A percentile compares a stretch with the other conserved stretches of the same genome.
phyloP scores from a whole-genome alignment of 2,113 vertebrate species.

The Coregonus clupeaformis region DNA sequence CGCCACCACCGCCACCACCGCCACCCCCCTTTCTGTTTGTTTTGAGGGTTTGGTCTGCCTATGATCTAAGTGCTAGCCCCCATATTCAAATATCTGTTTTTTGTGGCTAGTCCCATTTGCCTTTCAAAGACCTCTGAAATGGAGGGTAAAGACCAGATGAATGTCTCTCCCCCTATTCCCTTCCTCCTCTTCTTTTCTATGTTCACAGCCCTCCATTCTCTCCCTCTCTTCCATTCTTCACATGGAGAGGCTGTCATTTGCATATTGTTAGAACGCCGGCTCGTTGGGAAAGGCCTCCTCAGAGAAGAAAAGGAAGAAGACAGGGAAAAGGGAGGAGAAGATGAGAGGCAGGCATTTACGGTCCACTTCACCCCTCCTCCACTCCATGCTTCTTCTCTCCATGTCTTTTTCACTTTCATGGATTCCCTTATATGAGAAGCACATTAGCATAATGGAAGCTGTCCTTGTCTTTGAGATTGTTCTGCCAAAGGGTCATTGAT shows the following conservation, averaged over 20 bases:
- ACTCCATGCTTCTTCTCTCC: background rate
- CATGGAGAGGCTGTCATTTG: slow-evolving; percentile 38
- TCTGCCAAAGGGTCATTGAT: background rate
- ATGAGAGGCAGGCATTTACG: background rate
- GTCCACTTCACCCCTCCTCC: background rate
- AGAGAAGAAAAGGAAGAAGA: background rate
- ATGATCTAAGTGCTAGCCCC: slow-evolving; percentile 8
- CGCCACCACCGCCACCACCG: too few species aligned
- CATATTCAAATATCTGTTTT: slow-evolving; percentile 17
- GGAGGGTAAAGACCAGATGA: slow-evolving; percentile 26
- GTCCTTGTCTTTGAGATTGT: background rate
- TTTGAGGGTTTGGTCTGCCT: slow-evolving; percentile 27
- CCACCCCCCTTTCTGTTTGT: slow-evolving; percentile 4
- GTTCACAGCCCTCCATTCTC: background rate
- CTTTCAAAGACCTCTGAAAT: slow-evolving; percentile 31
- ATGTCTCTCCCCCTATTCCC: background rate
- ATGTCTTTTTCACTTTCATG: background rate
- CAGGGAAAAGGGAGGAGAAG: background rate
- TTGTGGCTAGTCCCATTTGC: slow-evolving; percentile 27
- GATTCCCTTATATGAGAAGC: background rate
- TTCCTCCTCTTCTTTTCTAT: background rate
- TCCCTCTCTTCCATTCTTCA: slow-evolving; percentile 9
- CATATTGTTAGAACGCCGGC: slow-evolving; percentile 29
- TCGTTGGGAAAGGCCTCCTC: background rate
- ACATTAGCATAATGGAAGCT: background rate